Evolutionary conservation across 2,888 invertebrate genomes (phyloP).

Genomic region (Lasioglossum leucozonium): DNA sequence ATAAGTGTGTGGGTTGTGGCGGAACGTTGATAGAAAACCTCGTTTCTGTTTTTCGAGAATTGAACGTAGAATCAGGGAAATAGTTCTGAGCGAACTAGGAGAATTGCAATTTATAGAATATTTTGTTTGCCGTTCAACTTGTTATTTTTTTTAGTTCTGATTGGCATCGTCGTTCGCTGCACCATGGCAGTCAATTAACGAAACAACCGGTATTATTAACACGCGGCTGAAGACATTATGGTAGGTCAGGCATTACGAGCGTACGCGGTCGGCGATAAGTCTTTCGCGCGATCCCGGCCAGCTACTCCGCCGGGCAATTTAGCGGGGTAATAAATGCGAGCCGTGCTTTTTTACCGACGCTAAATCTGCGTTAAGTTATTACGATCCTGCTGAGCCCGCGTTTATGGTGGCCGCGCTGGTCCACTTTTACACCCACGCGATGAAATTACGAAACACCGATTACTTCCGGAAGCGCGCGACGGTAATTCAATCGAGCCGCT

Average conservation of each 20-base stretch:
- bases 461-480: slow-evolving; percentile 29
- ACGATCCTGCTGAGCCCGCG: slow-evolving; percentile 61
- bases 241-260: slow-evolving; percentile 41
- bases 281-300: slow-evolving; percentile 41
- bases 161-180: background rate
- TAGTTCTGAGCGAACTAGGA: too few relatives aligned
- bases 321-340: slow-evolving; percentile 69
- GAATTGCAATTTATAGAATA: background rate
- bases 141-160: background rate
- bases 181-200: slow-evolving; percentile 32
- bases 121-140: background rate
- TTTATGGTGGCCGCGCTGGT: slow-evolving; percentile 62
- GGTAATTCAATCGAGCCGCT: background rate
- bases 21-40: background rate
- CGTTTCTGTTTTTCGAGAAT: background rate
- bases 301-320: slow-evolving; percentile 65
- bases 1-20: background rate
- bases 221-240: slow-evolving; percentile 30
- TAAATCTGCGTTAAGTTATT: slow-evolving; percentile 77
- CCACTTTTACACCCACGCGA: slow-evolving; percentile 53
- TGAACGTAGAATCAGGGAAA: background rate
- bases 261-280: slow-evolving; percentile 60
- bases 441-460: slow-evolving; percentile 61
- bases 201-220: slow-evolving; percentile 49
- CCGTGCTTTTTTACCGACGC: slow-evolving; percentile 65